phyloP scores from a whole-genome alignment of 2,797 vertebrate genomes.

The Prionace glauca region DNA sequence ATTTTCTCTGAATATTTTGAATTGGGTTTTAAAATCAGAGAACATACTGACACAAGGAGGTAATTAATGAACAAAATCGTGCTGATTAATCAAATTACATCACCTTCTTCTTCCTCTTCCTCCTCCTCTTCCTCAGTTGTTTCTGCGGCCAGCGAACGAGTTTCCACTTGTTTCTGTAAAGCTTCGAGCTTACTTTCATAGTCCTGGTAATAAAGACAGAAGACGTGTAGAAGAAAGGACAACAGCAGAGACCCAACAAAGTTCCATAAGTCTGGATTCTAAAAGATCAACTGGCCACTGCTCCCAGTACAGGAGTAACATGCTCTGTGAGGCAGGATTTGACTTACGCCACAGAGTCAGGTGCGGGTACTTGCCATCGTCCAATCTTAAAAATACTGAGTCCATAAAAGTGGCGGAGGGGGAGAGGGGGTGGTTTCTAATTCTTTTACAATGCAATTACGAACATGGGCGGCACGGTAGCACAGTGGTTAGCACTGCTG shows the following conservation, averaged over 20 bases:
- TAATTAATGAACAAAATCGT: not conserved
- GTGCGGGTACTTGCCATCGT: not conserved
- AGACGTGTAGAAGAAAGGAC: constrained; percentile 57
- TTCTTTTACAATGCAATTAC: not conserved
- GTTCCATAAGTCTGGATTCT: too few species aligned
- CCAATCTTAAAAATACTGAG: not conserved
- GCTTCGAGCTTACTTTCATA: constrained; percentile 97
- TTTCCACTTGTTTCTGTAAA: constrained; percentile 96
- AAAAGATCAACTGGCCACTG: not conserved
- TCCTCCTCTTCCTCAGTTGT: constrained; percentile 90
- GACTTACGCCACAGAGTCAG: not conserved
- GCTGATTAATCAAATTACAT: not conserved
- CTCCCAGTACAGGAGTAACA: not conserved
- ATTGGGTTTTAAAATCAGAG: not conserved
- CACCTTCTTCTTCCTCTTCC: constrained; percentile 63
- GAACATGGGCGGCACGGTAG: too few species aligned
- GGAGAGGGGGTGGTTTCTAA: too few species aligned
- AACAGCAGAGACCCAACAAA: constrained; percentile 43
- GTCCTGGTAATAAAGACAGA: constrained; percentile 71
- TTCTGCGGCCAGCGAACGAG: constrained; percentile 84
- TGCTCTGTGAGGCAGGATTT: not conserved
- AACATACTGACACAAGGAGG: not conserved
- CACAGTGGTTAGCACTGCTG: too few species aligned
- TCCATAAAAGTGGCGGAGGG: not conserved
- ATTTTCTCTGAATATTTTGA: not conserved